Conservation (phyloP, 1,140 invertebrate species). For the Triops longicaudatus region DNA sequence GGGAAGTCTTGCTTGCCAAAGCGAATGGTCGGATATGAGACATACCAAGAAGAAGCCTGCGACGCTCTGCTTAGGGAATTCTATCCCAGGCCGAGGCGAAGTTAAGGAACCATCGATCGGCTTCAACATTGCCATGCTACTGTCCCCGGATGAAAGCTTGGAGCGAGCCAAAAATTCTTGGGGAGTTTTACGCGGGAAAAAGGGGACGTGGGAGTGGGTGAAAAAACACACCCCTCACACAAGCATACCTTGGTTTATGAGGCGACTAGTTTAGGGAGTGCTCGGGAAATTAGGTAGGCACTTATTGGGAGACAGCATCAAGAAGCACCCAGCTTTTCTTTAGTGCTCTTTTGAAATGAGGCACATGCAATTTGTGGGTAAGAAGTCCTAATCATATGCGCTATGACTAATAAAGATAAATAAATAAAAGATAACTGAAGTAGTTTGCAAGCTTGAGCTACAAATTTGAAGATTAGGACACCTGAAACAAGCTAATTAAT, state of each 20-base stretch:
- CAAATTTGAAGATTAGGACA: too few relatives aligned
- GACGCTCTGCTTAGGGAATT: not conserved
- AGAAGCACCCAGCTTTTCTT: not conserved
- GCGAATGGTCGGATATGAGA: not conserved
- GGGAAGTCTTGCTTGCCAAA: not conserved
- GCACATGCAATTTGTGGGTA: too few relatives aligned
- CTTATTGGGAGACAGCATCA: not conserved
- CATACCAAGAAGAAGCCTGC: not conserved
- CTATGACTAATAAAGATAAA: too few relatives aligned
- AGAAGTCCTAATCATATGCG: too few relatives aligned
- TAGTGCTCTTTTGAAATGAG: not conserved
- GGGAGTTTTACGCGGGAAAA: not conserved
- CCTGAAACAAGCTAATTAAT: too few relatives aligned
- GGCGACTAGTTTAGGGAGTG: not conserved
- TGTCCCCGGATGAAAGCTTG: not conserved
- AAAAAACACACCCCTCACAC: not conserved
- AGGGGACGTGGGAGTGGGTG: not conserved
- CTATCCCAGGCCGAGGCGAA: not conserved
- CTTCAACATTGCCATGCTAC: not conserved
- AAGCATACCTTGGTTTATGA: not conserved
- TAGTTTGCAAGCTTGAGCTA: too few relatives aligned
- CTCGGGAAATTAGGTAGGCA: constrained; percentile 2
- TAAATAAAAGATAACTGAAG: too few relatives aligned
- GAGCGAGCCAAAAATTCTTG: not conserved
- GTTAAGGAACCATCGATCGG: constrained; percentile 3